Conservation (phyloP, 2,797 vertebrate genomes). For the Diplodus puntazzo region DNA sequence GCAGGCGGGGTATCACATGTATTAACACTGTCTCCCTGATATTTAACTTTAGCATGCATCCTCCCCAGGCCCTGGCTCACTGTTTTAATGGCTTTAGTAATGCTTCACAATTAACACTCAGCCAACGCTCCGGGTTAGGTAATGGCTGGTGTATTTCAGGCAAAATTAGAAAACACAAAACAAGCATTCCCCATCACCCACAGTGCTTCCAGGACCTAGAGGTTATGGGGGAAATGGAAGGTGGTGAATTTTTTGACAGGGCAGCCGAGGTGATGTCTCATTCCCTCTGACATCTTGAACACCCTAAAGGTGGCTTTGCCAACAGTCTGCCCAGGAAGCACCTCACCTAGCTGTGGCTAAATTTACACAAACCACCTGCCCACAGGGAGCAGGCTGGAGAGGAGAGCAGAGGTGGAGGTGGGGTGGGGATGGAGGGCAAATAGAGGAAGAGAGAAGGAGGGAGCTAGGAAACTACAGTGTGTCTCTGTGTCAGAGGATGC, state of each 20-base stretch:
- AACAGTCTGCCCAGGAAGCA: constrained; percentile 83
- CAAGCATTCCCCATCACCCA: constrained; percentile 75
- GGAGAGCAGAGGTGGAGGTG: constrained; percentile 64
- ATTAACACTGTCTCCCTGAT: constrained; percentile 66
- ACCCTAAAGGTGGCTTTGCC: constrained; percentile 84
- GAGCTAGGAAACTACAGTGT: constrained; percentile 6
- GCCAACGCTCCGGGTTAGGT: constrained; percentile 71
- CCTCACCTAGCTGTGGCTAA: constrained; percentile 83
- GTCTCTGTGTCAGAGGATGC: constrained; percentile 23
- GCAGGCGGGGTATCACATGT: constrained; percentile 51
- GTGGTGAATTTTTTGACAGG: constrained; percentile 86
- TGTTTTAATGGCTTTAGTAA: constrained; percentile 82
- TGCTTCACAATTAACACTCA: constrained; percentile 83
- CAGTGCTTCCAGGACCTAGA: constrained; percentile 71
- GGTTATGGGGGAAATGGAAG: constrained; percentile 80
- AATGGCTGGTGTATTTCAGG: constrained; percentile 75
- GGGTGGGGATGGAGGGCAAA: constrained; percentile 50
- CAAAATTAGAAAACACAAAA: constrained; percentile 79
- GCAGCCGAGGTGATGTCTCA: constrained; percentile 81
- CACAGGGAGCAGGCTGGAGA: constrained; percentile 73
- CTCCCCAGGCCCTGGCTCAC: constrained; percentile 74
- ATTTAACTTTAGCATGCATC: constrained; percentile 63
- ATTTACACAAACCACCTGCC: constrained; percentile 84
- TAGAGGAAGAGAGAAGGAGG: constrained; percentile 7
- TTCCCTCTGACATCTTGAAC: constrained; percentile 83